Evolutionary conservation across 92 coral and sea anemone genomes (phyloP).

Genomic region (Palythoa grandiflora): DNA sequence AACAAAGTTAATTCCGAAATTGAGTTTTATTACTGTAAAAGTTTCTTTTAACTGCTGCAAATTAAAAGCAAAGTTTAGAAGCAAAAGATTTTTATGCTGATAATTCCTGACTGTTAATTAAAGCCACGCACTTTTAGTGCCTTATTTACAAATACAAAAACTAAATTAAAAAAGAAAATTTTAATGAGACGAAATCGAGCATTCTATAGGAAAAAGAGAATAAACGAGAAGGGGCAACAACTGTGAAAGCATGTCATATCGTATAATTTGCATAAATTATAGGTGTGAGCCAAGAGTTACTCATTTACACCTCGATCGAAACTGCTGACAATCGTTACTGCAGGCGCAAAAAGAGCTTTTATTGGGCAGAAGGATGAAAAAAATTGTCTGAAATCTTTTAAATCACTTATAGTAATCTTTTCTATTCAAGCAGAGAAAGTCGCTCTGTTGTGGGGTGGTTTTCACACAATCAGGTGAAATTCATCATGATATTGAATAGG

Average conservation of each 20-base stretch:
- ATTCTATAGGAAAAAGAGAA: constrained; percentile 21
- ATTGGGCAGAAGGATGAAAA: not conserved
- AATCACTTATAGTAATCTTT: not conserved
- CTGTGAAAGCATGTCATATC: not conserved
- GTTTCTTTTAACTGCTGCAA: constrained; percentile 10
- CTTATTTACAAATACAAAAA: constrained; percentile 20
- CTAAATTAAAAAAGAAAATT: constrained; percentile 13
- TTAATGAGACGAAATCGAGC: constrained; percentile 40
- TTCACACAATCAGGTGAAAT: not conserved
- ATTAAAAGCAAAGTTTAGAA: not conserved
- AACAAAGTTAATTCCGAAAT: not conserved
- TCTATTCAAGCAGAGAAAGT: not conserved
- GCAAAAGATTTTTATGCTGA: not conserved
- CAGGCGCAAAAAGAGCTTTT: not conserved
- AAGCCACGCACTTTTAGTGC: not conserved
- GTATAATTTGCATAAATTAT: not conserved
- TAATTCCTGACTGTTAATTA: not conserved
- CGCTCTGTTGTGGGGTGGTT: not conserved
- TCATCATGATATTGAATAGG: not conserved
- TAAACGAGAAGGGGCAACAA: not conserved
- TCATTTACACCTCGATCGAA: constrained; percentile 44
- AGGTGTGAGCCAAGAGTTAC: constrained; percentile 1
- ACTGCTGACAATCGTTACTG: not conserved
- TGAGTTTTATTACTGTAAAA: not conserved
- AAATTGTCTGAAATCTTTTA: not conserved